phyloP scores from a whole-genome alignment of 2,888 invertebrate genomes.

The Pyrochroa serraticornis region DNA sequence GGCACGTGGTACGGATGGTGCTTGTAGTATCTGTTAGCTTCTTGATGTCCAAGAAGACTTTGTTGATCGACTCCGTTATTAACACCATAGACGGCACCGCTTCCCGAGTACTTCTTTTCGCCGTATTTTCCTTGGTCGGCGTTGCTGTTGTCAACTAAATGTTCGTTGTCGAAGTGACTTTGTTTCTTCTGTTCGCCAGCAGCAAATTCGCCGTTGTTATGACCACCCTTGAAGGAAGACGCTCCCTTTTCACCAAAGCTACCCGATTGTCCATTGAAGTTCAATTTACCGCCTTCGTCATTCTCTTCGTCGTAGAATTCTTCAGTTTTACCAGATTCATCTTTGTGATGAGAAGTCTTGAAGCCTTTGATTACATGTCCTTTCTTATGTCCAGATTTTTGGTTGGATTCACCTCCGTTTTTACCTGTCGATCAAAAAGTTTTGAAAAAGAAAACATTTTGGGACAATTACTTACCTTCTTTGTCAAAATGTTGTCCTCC shows the following conservation, averaged over 20 bases:
- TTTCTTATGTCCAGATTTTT: slow-evolving; percentile 67
- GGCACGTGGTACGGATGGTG: slow-evolving; percentile 64
- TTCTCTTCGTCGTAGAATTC: slow-evolving; percentile 70
- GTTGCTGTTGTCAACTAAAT: slow-evolving; percentile 65
- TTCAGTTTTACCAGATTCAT: slow-evolving; percentile 69
- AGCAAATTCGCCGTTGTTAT: slow-evolving; percentile 65
- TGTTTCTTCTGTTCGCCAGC: slow-evolving; percentile 65
- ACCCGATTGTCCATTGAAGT: slow-evolving; percentile 64
- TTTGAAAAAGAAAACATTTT: neutral
- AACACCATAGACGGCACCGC: slow-evolving; percentile 63
- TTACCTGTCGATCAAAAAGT: slow-evolving; percentile 50
- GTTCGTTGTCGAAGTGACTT: slow-evolving; percentile 64
- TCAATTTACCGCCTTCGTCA: slow-evolving; percentile 66
- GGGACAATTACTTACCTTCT: slow-evolving; percentile 57
- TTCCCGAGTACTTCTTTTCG: slow-evolving; percentile 65
- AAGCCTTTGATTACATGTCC: slow-evolving; percentile 71
- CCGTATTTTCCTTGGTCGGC: slow-evolving; percentile 67
- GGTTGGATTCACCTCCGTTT: slow-evolving; percentile 63
- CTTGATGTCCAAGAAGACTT: slow-evolving; percentile 67
- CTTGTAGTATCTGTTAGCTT: slow-evolving; percentile 64
- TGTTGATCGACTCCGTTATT: slow-evolving; percentile 68
- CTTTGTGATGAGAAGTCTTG: slow-evolving; percentile 70
- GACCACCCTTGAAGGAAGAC: slow-evolving; percentile 66
- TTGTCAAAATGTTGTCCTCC: slow-evolving; percentile 65
- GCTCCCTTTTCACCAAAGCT: slow-evolving; percentile 65